Evolutionary conservation across 2,888 invertebrate genomes (phyloP).

Genomic region (Cataglyphis livida): DNA sequence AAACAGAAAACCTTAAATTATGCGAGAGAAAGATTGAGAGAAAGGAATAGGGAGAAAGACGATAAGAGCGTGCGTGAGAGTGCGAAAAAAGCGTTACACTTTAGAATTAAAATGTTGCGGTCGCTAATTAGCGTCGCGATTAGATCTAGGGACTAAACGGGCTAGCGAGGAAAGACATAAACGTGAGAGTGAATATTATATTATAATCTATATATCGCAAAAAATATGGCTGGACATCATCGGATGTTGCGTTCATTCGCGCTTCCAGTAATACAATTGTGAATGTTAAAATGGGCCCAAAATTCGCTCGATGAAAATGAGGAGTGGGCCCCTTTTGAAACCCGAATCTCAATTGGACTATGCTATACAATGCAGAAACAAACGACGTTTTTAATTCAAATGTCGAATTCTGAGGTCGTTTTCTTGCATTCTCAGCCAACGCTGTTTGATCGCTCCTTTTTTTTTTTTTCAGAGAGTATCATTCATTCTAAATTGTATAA

Average conservation of each 20-base stretch:
- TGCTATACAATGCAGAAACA: conserved; percentile 21
- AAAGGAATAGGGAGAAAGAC: conserved; percentile 33
- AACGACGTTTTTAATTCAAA: background rate
- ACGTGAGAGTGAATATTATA: conserved; percentile 65
- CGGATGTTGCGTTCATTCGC: conserved; percentile 64
- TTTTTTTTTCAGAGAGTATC: background rate
- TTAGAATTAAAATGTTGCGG: conserved; percentile 64
- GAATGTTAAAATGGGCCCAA: conserved; percentile 24
- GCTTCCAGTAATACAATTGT: conserved; percentile 58
- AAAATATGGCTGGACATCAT: conserved; percentile 57
- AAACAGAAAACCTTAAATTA: conserved; percentile 42
- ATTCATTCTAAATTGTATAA: conserved; percentile 29
- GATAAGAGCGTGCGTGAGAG: conserved; percentile 46
- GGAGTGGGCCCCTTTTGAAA: conserved; percentile 16
- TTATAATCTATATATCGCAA: conserved; percentile 61
- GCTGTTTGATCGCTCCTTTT: background rate
- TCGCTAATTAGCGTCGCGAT: conserved; percentile 58
- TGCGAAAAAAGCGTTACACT: conserved; percentile 50
- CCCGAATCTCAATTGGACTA: conserved; percentile 29
- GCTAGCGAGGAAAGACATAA: conserved; percentile 63
- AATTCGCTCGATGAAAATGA: background rate
- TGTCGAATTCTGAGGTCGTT: background rate
- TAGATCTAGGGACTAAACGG: conserved; percentile 59
- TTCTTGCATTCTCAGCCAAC: background rate
- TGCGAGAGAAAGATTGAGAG: conserved; percentile 40